Percentiles rank a stretch among this genome's conserved stretches.
phyloP scores from a whole-genome alignment of 2,113 vertebrate genomes.

The Chinchilla lanigera region DNA sequence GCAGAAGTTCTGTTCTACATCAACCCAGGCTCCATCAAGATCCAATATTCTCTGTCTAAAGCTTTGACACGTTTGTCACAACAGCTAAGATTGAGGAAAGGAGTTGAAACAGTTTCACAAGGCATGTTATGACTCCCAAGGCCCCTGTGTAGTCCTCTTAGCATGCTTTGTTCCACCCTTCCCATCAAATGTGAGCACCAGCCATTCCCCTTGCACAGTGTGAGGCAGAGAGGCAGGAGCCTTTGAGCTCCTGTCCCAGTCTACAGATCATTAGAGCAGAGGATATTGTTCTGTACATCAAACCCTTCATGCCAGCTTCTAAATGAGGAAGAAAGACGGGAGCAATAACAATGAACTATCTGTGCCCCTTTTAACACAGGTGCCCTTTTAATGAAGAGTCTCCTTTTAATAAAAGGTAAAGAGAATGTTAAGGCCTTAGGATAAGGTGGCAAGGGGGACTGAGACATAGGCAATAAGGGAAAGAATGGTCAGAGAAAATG shows the following conservation, averaged over 20 bases:
- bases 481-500: constrained; percentile 8
- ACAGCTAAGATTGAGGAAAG: constrained; percentile 69
- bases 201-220: constrained; percentile 69
- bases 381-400: constrained; percentile 51
- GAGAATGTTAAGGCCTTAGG: constrained; percentile 14
- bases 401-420: constrained; percentile 55
- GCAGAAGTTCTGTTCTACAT: not conserved
- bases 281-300: constrained; percentile 78
- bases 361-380: constrained; percentile 1
- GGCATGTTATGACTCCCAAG: constrained; percentile 67
- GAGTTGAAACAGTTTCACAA: constrained; percentile 77
- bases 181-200: constrained; percentile 64
- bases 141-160: constrained; percentile 68
- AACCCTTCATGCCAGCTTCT: constrained; percentile 71
- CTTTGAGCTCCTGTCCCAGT: constrained; percentile 69
- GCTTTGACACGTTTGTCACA: constrained; percentile 79
- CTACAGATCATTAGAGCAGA: constrained; percentile 73
- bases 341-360: constrained; percentile 62
- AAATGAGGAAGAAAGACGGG: constrained; percentile 68
- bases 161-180: constrained; percentile 76
- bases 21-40: constrained; percentile 58
- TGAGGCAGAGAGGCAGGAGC: constrained; percentile 69
- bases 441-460: not conserved
- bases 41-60: constrained; percentile 60
- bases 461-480: not conserved